Base-by-base conservation (phyloP, 2,797 vertebrate species). In the Dryobates pubescens region DNA sequence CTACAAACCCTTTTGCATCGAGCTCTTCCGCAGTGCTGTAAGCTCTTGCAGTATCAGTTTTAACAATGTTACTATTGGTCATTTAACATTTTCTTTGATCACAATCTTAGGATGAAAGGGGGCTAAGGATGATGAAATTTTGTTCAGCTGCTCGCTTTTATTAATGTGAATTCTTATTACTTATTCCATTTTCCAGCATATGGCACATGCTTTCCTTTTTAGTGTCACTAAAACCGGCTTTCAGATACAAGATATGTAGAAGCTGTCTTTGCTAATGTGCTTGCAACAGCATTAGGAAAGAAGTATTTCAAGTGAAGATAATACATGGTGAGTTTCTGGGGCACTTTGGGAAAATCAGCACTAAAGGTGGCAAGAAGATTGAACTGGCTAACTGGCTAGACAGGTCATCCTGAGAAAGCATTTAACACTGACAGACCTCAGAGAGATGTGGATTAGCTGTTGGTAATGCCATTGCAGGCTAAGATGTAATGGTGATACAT, bases 281-380 rank as follows among this genome's bases (percentile, higher is more conserved):
- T 91, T 91, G 36, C 57, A 88, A 90, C 54, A 88, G 74, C 88
- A 91, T 79, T 91, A 95, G 57, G 27, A 68, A 82, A 89, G 68
- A 88, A 91, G 8, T 91, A 90, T 64, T 91, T 89, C 58, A 92
- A 79, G 76, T 71, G 9, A 84, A 84, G 61, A 51, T 70, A 94
- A 91, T 64, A 62, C 13, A 29, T 7, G 13, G 17, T 11, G 54
- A 77, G 43, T 26, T 95, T 51, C 67, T 67, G 8, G 1, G 47
- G 62, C 43, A 88, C 23, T 71, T 64, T 41, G 41, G 77, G 78
- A 90, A 90, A 88, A 89, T 64, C 76, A 71, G 29, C 2, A 6
- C 73, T 69, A 91, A 69, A 93, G 68, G 51, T 34, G 61, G 38
- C 41, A 81, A 43, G 45, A 74, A 81, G 89, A 93, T 6, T 86